A percentile compares a stretch with the other conserved stretches of the same genome.
These are phyloP conservation scores for Mamestra brassicae DNA, from an alignment of 2,888 invertebrate genomes.

Conservation along the genomic window DNA sequence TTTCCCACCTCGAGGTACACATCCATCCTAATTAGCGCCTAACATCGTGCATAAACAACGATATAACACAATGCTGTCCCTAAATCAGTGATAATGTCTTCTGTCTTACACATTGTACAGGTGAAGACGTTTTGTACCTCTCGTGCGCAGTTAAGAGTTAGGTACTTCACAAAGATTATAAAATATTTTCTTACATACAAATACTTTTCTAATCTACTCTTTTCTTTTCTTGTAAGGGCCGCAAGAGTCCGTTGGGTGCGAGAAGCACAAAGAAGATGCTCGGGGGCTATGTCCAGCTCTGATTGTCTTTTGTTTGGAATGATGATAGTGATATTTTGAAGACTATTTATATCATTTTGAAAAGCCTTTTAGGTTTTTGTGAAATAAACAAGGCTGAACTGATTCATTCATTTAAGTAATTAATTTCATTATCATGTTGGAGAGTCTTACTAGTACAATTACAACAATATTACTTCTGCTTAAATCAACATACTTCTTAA, in stretches of 20 bases:
- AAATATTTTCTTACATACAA: too few relatives aligned
- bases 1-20: conserved; percentile 72
- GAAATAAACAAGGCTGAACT: not conserved
- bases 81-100: conserved; percentile 53
- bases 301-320: not conserved
- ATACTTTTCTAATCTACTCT: too few relatives aligned
- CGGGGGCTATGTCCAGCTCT: too few relatives aligned
- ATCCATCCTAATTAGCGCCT: conserved; percentile 80
- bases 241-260: too few relatives aligned
- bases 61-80: conserved; percentile 39
- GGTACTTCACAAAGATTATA: not conserved
- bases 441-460: too few relatives aligned
- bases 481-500: too few relatives aligned
- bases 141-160: not conserved
- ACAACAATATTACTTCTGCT: too few relatives aligned
- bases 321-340: not conserved
- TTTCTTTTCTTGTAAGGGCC: too few relatives aligned
- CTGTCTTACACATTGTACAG: conserved; percentile 16
- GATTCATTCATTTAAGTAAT: not conserved
- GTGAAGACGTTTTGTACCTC: not conserved
- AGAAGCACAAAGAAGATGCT: too few relatives aligned
- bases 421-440: not conserved
- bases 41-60: conserved; percentile 58
- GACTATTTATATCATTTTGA: too few relatives aligned
- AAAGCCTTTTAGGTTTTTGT: not conserved